A percentile compares a stretch with the other conserved stretches of the same genome.
Evolutionary conservation across 2,888 invertebrate genomes (phyloP).

Genomic region (Vanessa cardui): DNA sequence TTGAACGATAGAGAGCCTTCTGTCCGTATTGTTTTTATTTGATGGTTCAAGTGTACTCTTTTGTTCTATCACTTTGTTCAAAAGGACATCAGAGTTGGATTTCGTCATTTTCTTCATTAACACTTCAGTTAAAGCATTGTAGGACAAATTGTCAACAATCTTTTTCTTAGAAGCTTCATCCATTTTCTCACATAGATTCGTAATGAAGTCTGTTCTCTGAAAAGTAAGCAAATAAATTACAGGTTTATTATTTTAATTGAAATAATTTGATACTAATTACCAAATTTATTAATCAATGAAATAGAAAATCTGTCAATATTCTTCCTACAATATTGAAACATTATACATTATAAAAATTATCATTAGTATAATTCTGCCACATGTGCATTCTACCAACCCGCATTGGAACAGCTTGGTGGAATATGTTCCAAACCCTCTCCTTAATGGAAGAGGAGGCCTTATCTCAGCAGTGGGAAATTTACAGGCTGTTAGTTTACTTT

Average conservation of each 20-base stretch:
- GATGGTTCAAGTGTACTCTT: conserved; percentile 38
- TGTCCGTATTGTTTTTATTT: conserved; percentile 39
- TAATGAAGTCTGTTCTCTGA: conserved; percentile 64
- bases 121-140: conserved; percentile 44
- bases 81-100: conserved; percentile 44
- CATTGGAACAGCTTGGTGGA: too few relatives aligned
- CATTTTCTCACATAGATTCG: conserved; percentile 52
- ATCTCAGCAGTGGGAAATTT: too few relatives aligned
- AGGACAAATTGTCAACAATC: conserved; percentile 54
- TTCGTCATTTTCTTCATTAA: conserved; percentile 51
- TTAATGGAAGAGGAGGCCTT: too few relatives aligned
- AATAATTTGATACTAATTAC: too few relatives aligned
- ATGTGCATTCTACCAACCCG: too few relatives aligned
- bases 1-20: conserved; percentile 52
- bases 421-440: too few relatives aligned
- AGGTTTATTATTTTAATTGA: too few relatives aligned
- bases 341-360: too few relatives aligned
- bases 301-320: neutral
- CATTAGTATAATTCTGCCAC: too few relatives aligned
- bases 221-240: conserved; percentile 39
- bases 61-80: conserved; percentile 52
- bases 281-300: neutral
- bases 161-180: conserved; percentile 50
- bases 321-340: too few relatives aligned
- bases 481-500: too few relatives aligned